phyloP scores from a whole-genome alignment of 2,888 invertebrate species.

The Branchellion lobata region DNA sequence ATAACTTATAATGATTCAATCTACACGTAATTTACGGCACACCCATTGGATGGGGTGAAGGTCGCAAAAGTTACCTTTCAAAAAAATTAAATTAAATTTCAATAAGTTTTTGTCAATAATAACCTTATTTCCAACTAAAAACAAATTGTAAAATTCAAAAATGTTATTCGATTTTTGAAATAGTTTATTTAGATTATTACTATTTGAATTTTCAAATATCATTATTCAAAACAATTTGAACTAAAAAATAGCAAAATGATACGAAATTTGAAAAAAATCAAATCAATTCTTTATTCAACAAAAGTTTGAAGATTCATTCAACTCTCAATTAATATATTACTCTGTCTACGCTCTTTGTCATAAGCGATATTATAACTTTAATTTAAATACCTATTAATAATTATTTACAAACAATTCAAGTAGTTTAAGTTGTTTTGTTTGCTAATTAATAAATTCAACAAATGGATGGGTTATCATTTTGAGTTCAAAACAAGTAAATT shows the following conservation, averaged over 20 bases:
- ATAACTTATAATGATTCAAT: too few relatives aligned
- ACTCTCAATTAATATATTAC: neutral
- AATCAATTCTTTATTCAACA: neutral
- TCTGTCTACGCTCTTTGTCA: conserved; percentile 5
- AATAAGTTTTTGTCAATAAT: too few relatives aligned
- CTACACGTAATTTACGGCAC: too few relatives aligned
- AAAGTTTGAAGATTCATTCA: neutral
- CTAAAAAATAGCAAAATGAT: neutral
- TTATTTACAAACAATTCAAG: too few relatives aligned
- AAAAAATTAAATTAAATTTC: too few relatives aligned
- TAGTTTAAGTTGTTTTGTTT: too few relatives aligned
- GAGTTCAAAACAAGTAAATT: too few relatives aligned
- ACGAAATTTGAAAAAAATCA: too few relatives aligned
- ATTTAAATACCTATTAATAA: conserved; percentile 6
- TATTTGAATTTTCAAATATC: neutral
- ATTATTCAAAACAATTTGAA: neutral
- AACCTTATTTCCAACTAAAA: neutral
- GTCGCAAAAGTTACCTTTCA: too few relatives aligned
- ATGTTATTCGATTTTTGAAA: neutral
- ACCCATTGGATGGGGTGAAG: too few relatives aligned
- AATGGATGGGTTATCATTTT: too few relatives aligned
- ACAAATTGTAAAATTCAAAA: neutral
- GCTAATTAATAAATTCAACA: too few relatives aligned
- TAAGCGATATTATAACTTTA: neutral
- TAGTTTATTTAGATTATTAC: neutral